Base-by-base conservation (phyloP, 2,888 invertebrate species). In the Hydriomena furcata region DNA sequence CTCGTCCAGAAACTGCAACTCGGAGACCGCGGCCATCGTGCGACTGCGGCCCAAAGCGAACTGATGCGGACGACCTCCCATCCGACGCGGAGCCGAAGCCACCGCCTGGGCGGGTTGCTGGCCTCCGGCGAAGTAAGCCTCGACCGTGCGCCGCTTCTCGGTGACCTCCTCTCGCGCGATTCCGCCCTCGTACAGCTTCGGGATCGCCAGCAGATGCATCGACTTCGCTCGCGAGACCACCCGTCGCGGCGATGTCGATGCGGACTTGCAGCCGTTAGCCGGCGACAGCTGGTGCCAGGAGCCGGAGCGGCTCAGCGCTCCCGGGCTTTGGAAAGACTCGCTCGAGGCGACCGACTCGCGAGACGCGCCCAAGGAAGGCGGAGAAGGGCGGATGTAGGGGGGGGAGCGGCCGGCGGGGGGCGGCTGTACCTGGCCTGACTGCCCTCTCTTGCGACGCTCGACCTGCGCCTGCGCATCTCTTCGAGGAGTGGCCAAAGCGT, bases 181-280 rank as follows among this genome's bases (percentile, higher is more conserved):
- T 46, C 94, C 94, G 7, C 96, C 96, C 80, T 97, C 96, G 77
- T 92, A 97, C 68, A 96, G 93, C 73, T 96, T 96, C 0, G 96
- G 95, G 41, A 95, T 86, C 23, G 93, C 93, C 60, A 96, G 85
- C 30, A 94, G 91, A 67, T 95, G 94, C 69, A 95, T 94, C 0
- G 96, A 95, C 70, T 94, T 95, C 1, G 95, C 93, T 67, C 95
- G 84, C 17, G 85, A 71, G 13, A 86, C 82, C 21, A 84, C 75
- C 31, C 82, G 80, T 25, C 88, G 82, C 7, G 92, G 88, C 2
- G 91, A 84, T 5, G 79, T 63, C 34, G 84, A 62, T 5, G 79
- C 62, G 37, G 84, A 62, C 34, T 78, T 89, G 76, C 71, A 17
- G 17, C 17, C 76, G 45, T 91, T 77, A 49, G 59, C 55, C 34